Evolutionary conservation across 2,113 vertebrate species (phyloP).

Genomic region (Megaleporinus macrocephalus): DNA sequence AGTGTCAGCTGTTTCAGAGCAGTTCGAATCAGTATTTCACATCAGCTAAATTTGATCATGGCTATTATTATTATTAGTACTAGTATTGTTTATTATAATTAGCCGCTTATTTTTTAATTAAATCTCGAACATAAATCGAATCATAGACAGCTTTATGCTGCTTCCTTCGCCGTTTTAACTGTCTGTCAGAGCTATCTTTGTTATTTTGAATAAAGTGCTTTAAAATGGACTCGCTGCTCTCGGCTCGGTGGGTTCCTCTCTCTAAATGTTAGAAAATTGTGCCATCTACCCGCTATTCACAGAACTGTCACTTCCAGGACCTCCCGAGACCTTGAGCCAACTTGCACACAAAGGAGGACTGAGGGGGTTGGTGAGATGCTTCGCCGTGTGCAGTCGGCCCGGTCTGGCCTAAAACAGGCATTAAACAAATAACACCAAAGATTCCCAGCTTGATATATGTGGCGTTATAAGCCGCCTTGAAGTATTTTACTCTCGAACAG

Average conservation of each 20-base stretch:
- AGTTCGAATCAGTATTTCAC: background rate
- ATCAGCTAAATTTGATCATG: background rate
- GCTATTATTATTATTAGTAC: background rate
- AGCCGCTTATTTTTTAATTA: too few species aligned
- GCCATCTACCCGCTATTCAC: slow-evolving; percentile 98
- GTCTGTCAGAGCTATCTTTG: slow-evolving; percentile 84
- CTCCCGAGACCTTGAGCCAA: slow-evolving; percentile 85
- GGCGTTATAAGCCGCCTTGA: background rate
- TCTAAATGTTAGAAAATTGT: slow-evolving; percentile 99
- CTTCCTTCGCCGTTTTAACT: slow-evolving; percentile 62
- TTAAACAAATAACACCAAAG: slow-evolving; percentile 39
- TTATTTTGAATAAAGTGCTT: slow-evolving; percentile 89
- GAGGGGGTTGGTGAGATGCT: slow-evolving; percentile 60
- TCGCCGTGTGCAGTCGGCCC: slow-evolving; percentile 48
- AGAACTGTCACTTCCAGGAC: slow-evolving; percentile 95
- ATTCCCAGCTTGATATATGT: background rate
- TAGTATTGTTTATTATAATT: too few species aligned
- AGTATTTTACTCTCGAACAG: background rate
- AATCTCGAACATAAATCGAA: background rate
- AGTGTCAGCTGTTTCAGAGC: background rate
- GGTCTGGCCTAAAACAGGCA: slow-evolving; percentile 23
- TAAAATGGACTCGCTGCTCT: slow-evolving; percentile 87
- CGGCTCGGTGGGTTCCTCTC: slow-evolving; percentile 80
- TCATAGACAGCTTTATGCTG: slow-evolving; percentile 2
- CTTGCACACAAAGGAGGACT: slow-evolving; percentile 78